Base-by-base conservation (phyloP, 2,113 vertebrate genomes). In the Rana temporaria region DNA sequence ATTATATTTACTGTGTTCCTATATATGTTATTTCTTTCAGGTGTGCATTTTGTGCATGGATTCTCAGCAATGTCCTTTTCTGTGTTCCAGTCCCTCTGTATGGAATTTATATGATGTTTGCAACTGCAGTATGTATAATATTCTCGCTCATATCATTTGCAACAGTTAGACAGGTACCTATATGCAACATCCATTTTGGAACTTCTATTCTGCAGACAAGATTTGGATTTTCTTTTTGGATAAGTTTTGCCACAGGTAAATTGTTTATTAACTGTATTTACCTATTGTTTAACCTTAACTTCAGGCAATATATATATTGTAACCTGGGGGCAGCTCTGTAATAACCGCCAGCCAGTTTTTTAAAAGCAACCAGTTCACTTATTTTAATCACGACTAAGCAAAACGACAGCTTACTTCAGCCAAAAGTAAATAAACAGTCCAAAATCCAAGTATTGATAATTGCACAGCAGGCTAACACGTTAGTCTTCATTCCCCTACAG, bases 1-100 rank as follows among this genome's bases (percentile, higher is more conserved):
- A 7, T 6, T n/a, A 30, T 15, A 66, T 66, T 66, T 68, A 18
- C 55, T 16, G 16, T 73, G 18, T 73, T 60, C 60, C 18, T 60
- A 18, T n/a, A 18, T 84, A 2, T 38, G 34, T 38, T 24, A 30
- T 73, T 15, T 62, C 26, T 68, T 57, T 67, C 90, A 95, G 95
- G 95, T 90, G 91, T 0, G 93, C 94, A 0, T 95, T 95, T 85
- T 94, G 92, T 85, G 91, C 91, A 86, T 95, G 95, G 95, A 67
- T 94, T 67, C 66, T 94, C 2, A 87, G 92, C 86, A 95, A 95
- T 74, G 86, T 95, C 79, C 92, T 95, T 60, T 90, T 95, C 85
- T 90, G 86, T 85, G 93, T 95, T 90, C 92, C 94, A 0, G 92
- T 94, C 67, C 86, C 94, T 70, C 85, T 92, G 60, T 95, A 95